Base-by-base conservation (phyloP, 2,888 invertebrate genomes). In the Antheraea yamamai region DNA sequence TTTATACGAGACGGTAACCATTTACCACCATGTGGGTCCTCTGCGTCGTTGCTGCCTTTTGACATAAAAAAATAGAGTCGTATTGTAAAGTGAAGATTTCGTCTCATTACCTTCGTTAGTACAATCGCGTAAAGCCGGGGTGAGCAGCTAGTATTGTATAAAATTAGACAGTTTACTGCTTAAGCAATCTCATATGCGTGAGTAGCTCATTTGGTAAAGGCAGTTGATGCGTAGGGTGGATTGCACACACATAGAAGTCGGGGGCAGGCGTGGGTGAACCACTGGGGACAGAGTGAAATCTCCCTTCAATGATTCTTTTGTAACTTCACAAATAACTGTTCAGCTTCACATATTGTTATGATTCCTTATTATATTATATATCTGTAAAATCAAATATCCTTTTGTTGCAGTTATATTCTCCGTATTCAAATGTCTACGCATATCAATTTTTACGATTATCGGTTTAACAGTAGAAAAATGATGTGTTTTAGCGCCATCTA, bases 181-280 rank as follows among this genome's bases (percentile, higher is more conserved):
- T 74, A 64, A 74, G 74, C 74, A 71, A 73, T 6, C 47, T 23
- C 70, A 47, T 70, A 75, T 66, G 75, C 55, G 52, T 75, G 73
- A 58, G n/a, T 73, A 55, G 18, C 77, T 76, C 75, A 77, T 30
- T 30, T 66, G 30, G 64, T 76, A 78, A 76, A 78, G 78, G 78
- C 71, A 77, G 73, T 71, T 77, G 74, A 81, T 85, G 88, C 88
- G 87, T 81, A 85, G 88, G 84, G 87, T 84, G 86, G 78, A 79
- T 79, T 82, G 80, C 81, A 83, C 80, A 81, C 75, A 81, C 78
- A 82, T 79, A 82, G 77, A 79, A 81, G 76, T 82, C 82, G 84
- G 81, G 80, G 83, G 82, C 82, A 81, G 78, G 81, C 84, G 87
- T 87, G 86, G 89, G 85, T 80, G 80, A 75, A 66, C 52, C 74